phyloP scores from a whole-genome alignment of 2,797 vertebrate genomes.

The Rhinophrynus dorsalis region DNA sequence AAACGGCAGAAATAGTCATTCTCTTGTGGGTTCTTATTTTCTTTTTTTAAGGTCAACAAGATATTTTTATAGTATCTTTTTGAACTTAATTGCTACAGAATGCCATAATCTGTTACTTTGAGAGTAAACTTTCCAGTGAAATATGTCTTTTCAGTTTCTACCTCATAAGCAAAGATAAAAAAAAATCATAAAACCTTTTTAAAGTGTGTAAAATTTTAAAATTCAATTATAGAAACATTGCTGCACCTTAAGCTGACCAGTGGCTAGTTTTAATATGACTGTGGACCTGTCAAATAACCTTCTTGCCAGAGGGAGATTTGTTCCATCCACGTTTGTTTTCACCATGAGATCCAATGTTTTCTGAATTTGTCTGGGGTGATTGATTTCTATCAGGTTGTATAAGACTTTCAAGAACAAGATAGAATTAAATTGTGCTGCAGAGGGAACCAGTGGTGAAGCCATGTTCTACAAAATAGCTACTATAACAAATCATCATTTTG shows the following conservation, averaged over 20 bases:
- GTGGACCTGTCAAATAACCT: constrained; percentile 14
- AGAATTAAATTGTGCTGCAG: constrained; percentile 18
- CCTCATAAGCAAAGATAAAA: not conserved
- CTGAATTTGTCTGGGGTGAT: constrained; percentile 41
- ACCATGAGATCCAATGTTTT: constrained; percentile 39
- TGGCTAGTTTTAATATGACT: not conserved
- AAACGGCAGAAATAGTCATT: not conserved
- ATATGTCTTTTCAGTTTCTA: constrained; percentile 26
- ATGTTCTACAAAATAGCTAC: not conserved
- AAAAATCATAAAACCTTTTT: constrained; percentile 2
- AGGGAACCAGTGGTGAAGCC: not conserved
- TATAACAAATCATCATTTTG: not conserved
- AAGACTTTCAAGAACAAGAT: constrained; percentile 2
- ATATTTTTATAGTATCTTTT: constrained; percentile 11
- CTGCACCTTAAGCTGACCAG: constrained; percentile 17
- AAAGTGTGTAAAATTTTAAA: constrained; percentile 9
- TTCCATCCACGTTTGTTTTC: constrained; percentile 12
- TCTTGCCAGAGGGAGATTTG: not conserved
- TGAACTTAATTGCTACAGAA: constrained; percentile 39
- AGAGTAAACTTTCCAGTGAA: constrained; percentile 17
- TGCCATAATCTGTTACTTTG: constrained; percentile 30
- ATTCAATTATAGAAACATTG: constrained; percentile 36
- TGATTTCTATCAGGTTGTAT: constrained; percentile 23
- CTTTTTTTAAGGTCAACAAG: constrained; percentile 19
- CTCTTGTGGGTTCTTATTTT: constrained; percentile 8